Percentiles rank a stretch among this genome's conserved stretches.
These are phyloP conservation scores for Orthosia cruda DNA, from an alignment of 2,888 invertebrate genomes.

Conservation along the genomic window DNA sequence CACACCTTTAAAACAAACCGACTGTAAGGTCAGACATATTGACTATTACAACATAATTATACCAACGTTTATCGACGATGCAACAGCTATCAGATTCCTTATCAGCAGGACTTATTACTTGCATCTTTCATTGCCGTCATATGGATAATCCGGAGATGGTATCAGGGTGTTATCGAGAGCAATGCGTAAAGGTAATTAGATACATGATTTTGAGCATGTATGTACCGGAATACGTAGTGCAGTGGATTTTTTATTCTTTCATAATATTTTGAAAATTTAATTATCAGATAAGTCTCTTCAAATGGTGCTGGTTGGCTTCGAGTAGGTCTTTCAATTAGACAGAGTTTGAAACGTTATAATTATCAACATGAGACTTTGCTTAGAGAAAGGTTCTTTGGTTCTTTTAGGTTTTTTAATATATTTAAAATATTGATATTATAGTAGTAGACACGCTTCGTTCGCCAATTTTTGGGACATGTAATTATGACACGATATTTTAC, in stretches of 20 bases:
- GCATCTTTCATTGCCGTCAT: constrained; percentile 36
- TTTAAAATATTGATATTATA: too few relatives aligned
- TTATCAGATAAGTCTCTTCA: too few relatives aligned
- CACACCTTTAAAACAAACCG: constrained; percentile 37
- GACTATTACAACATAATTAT: constrained; percentile 22
- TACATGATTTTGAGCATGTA: constrained; percentile 2
- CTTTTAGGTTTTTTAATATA: too few relatives aligned
- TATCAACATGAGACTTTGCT: too few relatives aligned
- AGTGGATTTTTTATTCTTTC: background rate
- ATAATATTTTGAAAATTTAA: background rate
- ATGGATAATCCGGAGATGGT: constrained; percentile 22
- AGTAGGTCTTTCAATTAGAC: too few relatives aligned
- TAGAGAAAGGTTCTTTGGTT: too few relatives aligned
- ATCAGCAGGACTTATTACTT: constrained; percentile 14
- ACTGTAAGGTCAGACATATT: background rate
- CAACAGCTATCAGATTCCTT: constrained; percentile 1
- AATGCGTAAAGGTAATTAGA: constrained; percentile 8
- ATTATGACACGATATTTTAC: too few relatives aligned
- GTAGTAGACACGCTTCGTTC: too few relatives aligned
- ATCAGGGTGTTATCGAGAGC: constrained; percentile 26
- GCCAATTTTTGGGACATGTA: too few relatives aligned
- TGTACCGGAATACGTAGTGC: background rate
- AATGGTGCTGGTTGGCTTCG: too few relatives aligned
- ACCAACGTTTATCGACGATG: constrained; percentile 18
- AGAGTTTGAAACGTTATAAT: too few relatives aligned